phyloP scores from a whole-genome alignment of 2,797 vertebrate species.

The Sebastes cheni region DNA sequence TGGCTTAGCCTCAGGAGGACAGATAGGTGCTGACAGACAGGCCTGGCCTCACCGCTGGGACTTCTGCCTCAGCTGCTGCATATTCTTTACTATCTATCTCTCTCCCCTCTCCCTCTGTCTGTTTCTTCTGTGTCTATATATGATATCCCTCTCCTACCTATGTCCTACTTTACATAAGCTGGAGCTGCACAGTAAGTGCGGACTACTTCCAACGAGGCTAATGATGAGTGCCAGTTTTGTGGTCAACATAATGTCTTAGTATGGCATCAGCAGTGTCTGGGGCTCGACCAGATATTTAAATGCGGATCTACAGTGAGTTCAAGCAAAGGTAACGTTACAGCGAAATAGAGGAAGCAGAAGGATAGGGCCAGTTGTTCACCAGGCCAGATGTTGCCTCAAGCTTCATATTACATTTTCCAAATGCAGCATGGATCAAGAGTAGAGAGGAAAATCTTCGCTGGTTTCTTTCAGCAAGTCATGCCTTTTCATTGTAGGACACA shows the following conservation, averaged over 20 bases:
- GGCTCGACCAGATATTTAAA: constrained; percentile 7
- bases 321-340: constrained; percentile 32
- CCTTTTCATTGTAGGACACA: not conserved
- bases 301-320: constrained; percentile 35
- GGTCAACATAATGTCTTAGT: constrained; percentile 23
- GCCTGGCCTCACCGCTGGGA: constrained; percentile 11
- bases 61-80: constrained; percentile 3
- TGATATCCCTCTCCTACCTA: constrained; percentile 1
- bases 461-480: not conserved
- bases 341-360: constrained; percentile 8
- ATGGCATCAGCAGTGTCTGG: constrained; percentile 12
- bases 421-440: constrained; percentile 9
- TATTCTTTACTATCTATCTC: constrained; percentile 14
- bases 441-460: constrained; percentile 3
- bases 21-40: constrained; percentile 65
- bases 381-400: constrained; percentile 40
- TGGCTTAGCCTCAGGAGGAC: constrained; percentile 40
- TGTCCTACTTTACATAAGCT: constrained; percentile 34
- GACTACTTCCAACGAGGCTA: constrained; percentile 21
- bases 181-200: constrained; percentile 5
- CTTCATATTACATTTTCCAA: constrained; percentile 31
- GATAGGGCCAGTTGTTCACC: constrained; percentile 1
- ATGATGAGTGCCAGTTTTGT: constrained; percentile 32
- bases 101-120: not conserved
- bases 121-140: not conserved